These are phyloP conservation scores for Blera fallax DNA, from an alignment of 2,888 invertebrate genomes.

Conservation along the genomic window DNA sequence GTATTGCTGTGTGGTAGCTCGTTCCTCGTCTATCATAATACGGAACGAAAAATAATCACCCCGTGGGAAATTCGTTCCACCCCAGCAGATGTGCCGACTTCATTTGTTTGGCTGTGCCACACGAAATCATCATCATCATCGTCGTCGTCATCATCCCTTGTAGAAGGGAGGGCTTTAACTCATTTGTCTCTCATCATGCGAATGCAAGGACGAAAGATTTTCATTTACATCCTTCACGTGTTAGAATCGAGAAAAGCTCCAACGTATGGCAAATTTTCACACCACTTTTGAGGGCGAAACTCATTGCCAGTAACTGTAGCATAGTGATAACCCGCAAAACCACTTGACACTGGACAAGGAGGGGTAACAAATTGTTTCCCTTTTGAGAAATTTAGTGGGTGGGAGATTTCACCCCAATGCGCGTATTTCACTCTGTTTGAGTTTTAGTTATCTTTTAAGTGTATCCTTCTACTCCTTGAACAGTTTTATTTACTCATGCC, in stretches of 20 bases:
- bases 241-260: slow-evolving; percentile 49
- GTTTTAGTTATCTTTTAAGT: slow-evolving; percentile 32
- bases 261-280: slow-evolving; percentile 82
- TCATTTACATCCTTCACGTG: neutral
- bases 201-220: slow-evolving; percentile 18
- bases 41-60: slow-evolving; percentile 77
- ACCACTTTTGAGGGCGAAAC: slow-evolving; percentile 76
- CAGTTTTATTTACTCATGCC: slow-evolving; percentile 11
- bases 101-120: slow-evolving; percentile 28
- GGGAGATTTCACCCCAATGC: slow-evolving; percentile 6
- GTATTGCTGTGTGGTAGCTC: neutral
- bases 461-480: slow-evolving; percentile 12
- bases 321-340: slow-evolving; percentile 71
- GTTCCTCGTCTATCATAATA: slow-evolving; percentile 36
- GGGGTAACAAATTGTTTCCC: slow-evolving; percentile 71
- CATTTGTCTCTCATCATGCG: slow-evolving; percentile 1
- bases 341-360: slow-evolving; percentile 54
- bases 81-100: slow-evolving; percentile 76
- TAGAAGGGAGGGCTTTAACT: neutral
- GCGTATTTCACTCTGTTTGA: neutral
- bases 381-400: neutral
- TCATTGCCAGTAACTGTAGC: neutral
- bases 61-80: slow-evolving; percentile 81
- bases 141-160: slow-evolving; percentile 30
- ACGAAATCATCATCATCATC: slow-evolving; percentile 39